Evolutionary conservation across 2,113 vertebrate genomes (phyloP).

Genomic region (Galemys pyrenaicus): DNA sequence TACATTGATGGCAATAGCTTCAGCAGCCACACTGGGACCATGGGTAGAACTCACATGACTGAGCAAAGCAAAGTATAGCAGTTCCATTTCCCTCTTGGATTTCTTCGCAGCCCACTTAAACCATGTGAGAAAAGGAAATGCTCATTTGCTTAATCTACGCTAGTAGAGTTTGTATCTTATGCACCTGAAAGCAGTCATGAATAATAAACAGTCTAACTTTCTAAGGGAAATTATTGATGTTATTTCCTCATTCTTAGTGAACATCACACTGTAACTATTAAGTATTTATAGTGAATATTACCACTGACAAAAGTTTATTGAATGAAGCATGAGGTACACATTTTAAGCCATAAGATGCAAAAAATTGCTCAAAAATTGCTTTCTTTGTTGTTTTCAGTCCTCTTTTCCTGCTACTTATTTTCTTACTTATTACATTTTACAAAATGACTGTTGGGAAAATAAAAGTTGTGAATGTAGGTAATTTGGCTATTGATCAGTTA

Average conservation of each 20-base stretch:
- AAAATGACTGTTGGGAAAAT: background rate
- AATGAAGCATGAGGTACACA: background rate
- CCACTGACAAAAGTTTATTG: background rate
- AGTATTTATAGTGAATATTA: slow-evolving; percentile 14
- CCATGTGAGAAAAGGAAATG: background rate
- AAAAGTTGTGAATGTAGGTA: background rate
- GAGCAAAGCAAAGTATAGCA: background rate
- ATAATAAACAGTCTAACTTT: background rate
- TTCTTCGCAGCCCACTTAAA: background rate
- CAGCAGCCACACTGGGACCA: background rate
- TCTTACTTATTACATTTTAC: background rate
- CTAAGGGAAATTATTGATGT: background rate
- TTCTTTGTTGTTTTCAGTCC: background rate
- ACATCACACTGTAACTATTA: background rate
- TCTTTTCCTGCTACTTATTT: background rate
- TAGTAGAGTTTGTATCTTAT: background rate
- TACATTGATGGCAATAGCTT: fast-evolving
- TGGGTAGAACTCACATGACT: fast-evolving
- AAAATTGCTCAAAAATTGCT: background rate
- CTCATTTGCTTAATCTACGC: background rate
- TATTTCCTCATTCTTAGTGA: background rate
- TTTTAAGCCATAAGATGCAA: slow-evolving; percentile 19
- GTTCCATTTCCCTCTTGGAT: background rate
- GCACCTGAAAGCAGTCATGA: background rate
- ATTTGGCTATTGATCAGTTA: background rate